Conservation (phyloP, 2,797 vertebrate species). For the Perodicticus potto region DNA sequence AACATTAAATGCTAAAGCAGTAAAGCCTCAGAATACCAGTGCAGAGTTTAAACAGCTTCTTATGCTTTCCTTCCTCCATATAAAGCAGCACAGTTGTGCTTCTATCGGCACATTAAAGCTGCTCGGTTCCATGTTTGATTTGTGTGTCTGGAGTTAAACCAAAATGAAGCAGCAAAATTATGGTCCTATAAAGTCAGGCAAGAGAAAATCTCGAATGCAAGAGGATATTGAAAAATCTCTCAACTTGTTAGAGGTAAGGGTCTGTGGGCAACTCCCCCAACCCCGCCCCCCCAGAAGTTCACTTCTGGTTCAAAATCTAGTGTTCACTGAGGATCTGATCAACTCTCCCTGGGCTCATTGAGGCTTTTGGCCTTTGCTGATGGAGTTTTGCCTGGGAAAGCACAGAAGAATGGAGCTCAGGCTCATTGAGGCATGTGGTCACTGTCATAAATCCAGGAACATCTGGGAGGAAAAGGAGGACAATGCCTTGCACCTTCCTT, state of each 20-base stretch:
- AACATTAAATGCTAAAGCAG: neutral
- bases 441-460: neutral
- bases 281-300: neutral
- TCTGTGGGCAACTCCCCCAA: neutral
- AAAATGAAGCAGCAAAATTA: conserved; percentile 32
- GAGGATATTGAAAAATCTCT: conserved; percentile 10
- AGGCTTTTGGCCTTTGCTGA: neutral
- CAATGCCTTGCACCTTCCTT: neutral
- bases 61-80: neutral
- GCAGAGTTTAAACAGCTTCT: neutral
- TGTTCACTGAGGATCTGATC: neutral
- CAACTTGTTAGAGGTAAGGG: neutral
- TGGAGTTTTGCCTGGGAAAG: conserved; percentile 34
- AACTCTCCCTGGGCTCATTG: neutral
- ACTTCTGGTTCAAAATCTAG: neutral
- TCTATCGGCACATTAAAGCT: neutral
- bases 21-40: neutral
- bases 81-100: neutral
- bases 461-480: neutral
- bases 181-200: neutral
- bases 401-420: neutral
- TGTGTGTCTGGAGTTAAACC: conserved; percentile 39
- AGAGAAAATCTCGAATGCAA: conserved; percentile 24
- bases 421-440: neutral
- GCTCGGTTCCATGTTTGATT: neutral